Evolutionary conservation across 2,113 vertebrate genomes (phyloP).

Genomic region (Gorsachius goisagi): DNA sequence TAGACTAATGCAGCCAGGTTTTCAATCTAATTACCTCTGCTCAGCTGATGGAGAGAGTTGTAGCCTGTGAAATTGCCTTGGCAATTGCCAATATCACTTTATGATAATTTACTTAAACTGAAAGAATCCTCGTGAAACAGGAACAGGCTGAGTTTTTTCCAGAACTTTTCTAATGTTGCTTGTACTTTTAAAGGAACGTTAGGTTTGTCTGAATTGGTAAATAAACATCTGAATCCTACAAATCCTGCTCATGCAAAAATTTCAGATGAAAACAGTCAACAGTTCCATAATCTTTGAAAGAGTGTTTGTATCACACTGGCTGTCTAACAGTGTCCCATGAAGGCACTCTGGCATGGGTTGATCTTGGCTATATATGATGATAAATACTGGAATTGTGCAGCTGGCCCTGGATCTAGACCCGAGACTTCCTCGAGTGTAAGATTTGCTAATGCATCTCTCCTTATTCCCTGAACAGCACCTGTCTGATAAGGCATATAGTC

Average conservation of each 20-base stretch:
- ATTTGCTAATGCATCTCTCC: background rate
- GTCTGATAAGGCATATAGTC: background rate
- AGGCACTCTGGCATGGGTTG: background rate
- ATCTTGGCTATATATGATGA: background rate
- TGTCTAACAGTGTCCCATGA: background rate
- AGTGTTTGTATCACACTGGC: background rate
- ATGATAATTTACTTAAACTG: conserved; percentile 40
- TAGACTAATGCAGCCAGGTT: conserved; percentile 49
- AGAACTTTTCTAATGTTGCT: background rate
- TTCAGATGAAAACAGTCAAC: background rate
- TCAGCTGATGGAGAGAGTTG: conserved; percentile 17
- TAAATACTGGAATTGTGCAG: background rate
- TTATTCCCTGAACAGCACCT: background rate
- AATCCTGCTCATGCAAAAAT: background rate
- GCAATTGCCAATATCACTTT: conserved; percentile 21
- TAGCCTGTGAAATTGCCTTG: conserved; percentile 10
- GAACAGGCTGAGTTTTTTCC: background rate
- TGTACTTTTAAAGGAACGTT: background rate
- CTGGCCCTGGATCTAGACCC: background rate
- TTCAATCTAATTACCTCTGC: conserved; percentile 46
- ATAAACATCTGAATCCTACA: background rate
- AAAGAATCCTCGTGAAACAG: conserved; percentile 11
- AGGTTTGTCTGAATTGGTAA: background rate
- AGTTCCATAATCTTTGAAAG: background rate
- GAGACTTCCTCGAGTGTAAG: background rate